Conservation (phyloP, 2,113 vertebrate species). For the Chrysemys picta region DNA sequence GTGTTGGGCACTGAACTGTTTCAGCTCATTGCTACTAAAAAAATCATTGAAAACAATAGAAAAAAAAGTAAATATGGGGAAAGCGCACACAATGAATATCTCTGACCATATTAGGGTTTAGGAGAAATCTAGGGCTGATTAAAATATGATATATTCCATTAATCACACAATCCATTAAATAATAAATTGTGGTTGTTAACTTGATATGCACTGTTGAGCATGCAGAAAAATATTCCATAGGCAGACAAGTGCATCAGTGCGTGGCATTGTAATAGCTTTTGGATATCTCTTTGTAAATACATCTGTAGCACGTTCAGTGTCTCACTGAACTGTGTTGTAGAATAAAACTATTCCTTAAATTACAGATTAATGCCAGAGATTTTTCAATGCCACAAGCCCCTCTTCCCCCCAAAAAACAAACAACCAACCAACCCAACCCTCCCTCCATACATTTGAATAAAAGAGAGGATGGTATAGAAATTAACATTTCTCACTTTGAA, state of each 20-base stretch:
- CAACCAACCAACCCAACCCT: no score
- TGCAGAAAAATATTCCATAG: conserved; percentile 16
- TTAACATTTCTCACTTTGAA: conserved; percentile 38
- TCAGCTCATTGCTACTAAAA: neutral
- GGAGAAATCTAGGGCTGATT: conserved; percentile 28
- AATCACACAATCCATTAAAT: conserved; percentile 54
- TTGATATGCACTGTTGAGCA: conserved; percentile 36
- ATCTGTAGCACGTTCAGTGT: neutral
- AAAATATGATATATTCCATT: conserved; percentile 55
- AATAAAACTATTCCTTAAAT: conserved; percentile 38
- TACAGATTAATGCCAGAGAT: conserved; percentile 11
- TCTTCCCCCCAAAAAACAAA: neutral
- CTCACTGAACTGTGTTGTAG: conserved; percentile 1
- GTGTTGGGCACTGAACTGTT: accelerated
- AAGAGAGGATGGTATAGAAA: neutral
- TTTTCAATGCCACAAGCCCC: neutral
- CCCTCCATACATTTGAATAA: neutral
- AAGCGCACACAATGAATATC: neutral
- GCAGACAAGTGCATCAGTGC: neutral
- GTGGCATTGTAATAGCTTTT: conserved; percentile 16
- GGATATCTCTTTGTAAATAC: conserved; percentile 51
- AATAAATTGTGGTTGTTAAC: conserved; percentile 53
- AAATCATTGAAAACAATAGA: conserved; percentile 2
- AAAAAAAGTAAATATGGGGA: conserved; percentile 5
- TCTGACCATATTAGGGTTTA: conserved; percentile 9